Evolutionary conservation across 2,888 invertebrate species (phyloP), one percentile per base, ranked within the genome.

Genomic region (Drosophila mimetica): DNA sequence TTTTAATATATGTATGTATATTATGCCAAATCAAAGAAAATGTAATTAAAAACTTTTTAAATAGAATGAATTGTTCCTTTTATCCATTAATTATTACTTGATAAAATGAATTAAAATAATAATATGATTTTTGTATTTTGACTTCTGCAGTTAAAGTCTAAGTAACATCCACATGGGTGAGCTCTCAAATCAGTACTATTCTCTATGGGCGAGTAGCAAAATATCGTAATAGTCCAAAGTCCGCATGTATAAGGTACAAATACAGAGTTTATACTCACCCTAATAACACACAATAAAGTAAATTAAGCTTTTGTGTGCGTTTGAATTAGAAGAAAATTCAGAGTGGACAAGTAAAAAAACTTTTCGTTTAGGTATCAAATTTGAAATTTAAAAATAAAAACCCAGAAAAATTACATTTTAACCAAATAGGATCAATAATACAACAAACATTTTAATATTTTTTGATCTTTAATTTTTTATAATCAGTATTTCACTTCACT

Each of bases 281-380:
- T 36, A 44, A 60, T 42, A 59, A 20, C 32, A 5, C 39, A 42
- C 22, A 59, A 20, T 59, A 42, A 16, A 37, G n/a, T 60, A 60
- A 60, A 60, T 60, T 59, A 58, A n/a, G n/a, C 44, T 22, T n/a
- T 60, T 46, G 60, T 60, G 11, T 44, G 44, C 6, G 30, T 36
- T 16, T 59, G 16, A 57, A 59, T 59, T 37, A 46, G 59, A 30
- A 37, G 1, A 14, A n/a, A 25, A 14, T 22, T 51, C 4, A 60
- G 28, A 7, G 60, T 60, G 60, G 36, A 46, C 37, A 20, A 46
- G 4, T 14, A 1, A 13, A 1, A 1, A 14, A 16, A 2, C 9
- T 37, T 14, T 14, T 4, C 8, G 4, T 2, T 34, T n/a, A 9
- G n/a, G 1, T 7, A n/a, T 50, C 16, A n/a, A n/a, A 28, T 16